These are phyloP conservation scores for Notothenia rossii DNA, from an alignment of 2,113 vertebrate species.

Conservation along the genomic window DNA sequence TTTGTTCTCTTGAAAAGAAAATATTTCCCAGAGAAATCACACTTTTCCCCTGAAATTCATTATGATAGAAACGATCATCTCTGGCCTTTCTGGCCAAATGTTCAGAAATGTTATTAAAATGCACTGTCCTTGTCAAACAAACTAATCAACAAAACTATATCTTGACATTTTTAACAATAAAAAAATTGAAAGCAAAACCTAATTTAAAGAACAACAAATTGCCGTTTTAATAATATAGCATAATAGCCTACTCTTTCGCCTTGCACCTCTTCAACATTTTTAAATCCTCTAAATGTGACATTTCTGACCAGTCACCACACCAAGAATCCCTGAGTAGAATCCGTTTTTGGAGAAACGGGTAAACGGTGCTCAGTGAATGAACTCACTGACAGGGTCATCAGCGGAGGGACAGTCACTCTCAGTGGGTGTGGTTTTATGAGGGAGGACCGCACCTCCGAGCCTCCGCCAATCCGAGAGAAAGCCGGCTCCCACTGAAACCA, in stretches of 20 bases:
- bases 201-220: too few relatives aligned
- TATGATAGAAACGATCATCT: too few relatives aligned
- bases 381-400: accelerated
- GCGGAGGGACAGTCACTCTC: slow-evolving; percentile 36
- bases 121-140: too few relatives aligned
- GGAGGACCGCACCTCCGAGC: slow-evolving; percentile 81
- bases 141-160: not conserved
- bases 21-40: too few relatives aligned
- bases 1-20: not conserved
- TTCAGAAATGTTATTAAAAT: too few relatives aligned
- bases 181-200: not conserved
- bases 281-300: too few relatives aligned
- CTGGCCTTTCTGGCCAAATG: not conserved
- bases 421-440: slow-evolving; percentile 56
- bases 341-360: too few relatives aligned
- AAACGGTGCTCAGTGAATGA: not conserved
- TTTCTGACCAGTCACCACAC: too few relatives aligned
- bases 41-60: too few relatives aligned
- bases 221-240: not conserved
- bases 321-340: too few relatives aligned
- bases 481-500: slow-evolving; percentile 73
- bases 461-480: slow-evolving; percentile 77
- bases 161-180: not conserved
- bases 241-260: not conserved
- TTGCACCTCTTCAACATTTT: too few relatives aligned